Evolutionary conservation across 2,888 invertebrate species (phyloP), one percentile per base, ranked within the genome.

Genomic region (Drosophila siamana): DNA sequence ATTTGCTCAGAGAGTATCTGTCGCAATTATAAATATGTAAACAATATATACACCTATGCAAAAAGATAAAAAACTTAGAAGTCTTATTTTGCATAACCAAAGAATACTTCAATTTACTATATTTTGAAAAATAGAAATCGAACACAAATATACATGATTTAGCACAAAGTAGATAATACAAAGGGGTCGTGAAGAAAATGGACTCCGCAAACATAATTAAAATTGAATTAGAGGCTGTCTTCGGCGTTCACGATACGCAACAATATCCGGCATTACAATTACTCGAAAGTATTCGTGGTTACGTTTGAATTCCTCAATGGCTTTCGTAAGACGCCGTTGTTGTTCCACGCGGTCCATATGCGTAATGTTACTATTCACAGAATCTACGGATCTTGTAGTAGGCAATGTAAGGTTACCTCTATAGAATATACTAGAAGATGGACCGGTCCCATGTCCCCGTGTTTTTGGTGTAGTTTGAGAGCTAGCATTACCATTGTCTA

Each of bases 211-310:
- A 33, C 11, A 36, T 40, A 8, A 80, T 89, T 82, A 92, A 73
- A 92, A 84, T 72, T 91, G 86, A 64, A 92, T 91, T 3, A 92
- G 78, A 19, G 91, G 92, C 64, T 89, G 84, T 9, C 78, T 78
- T 38, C 85, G 89, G 38, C 87, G 74, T 33, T 79, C 69, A 30
- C 88, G 87, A 70, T 91, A 88, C 8, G 80, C 86, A 7, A 76
- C 67, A 13, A 91, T 79, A 65, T 92, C 91, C 6, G 80, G 77
- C 86, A 91, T 86, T 24, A 92, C 83, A 41, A 87, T 61, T 30
- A 78, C 63, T 8, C 90, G 88, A 71, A 89, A 90, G 38, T 70
- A 72, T 59, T 92, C 91, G 48, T 92, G 92, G 9, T 73, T 56
- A 13, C 74, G 71, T 3, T 70, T 74, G 44, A 91, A 92, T 30